Evolutionary conservation across 2,797 vertebrate genomes (phyloP), one percentile per base, ranked within the genome.

Genomic region (Arctocebus calabarensis): DNA sequence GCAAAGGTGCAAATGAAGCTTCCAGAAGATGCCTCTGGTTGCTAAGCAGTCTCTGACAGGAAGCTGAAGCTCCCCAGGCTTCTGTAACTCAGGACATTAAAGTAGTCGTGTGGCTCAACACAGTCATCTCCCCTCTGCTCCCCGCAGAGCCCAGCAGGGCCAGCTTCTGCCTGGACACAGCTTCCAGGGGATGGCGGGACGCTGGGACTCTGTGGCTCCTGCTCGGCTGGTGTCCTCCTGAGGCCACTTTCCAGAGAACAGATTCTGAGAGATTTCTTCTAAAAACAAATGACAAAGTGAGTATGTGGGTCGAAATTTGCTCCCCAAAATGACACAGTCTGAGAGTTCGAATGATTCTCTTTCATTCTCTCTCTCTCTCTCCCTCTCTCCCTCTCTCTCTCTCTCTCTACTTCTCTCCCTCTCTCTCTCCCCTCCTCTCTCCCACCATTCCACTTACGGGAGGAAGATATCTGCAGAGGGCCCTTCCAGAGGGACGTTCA

Each of bases 1-100:
- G 61, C 74, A 45, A 40, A 91, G 64, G 3, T 25, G 32, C 10
- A 14, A 7, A 13, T 8, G 20, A 5, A 2, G 84, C 34, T 89
- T 70, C 62, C 7, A 20, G 45, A 57, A 70, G 40, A 55, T 1
- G 16, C 48, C 55, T 37, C 57, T 13, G 16, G 34, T 19, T 1
- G 4, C 74, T 96, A 97, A 68, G 45, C 13, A 0, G 34, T 93
- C 84, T 97, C 91, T 0, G 32, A 37, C 0, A 19, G 64, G 87
- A 94, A 91, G 70, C 43, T 84, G 79, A 96, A 61, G 62, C 81
- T 95, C 52, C 61, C 91, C 1, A 98, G 84, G 86, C 97, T 98
- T 79, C 94, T 94, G 37, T 98, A 98, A 74, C 96, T 93, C 57
- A 98, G 90, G 84, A 98, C 82, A 1, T 97, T 98, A 37, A 97